Conservation (phyloP, 2,888 invertebrate genomes). For the Luperina nickerlii region DNA sequence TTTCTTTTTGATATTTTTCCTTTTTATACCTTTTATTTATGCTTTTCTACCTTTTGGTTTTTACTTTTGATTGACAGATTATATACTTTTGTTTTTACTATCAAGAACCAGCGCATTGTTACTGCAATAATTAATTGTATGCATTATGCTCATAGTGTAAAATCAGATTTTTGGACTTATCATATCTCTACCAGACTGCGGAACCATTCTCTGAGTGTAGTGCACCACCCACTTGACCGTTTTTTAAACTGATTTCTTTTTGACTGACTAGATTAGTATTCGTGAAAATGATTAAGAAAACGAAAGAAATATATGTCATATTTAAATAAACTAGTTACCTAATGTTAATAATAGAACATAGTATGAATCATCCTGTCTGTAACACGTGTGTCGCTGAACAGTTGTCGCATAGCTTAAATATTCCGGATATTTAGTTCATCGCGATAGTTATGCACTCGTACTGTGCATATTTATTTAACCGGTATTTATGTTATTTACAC, state of each 20-base stretch:
- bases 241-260: slow-evolving; percentile 1
- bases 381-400: slow-evolving; percentile 21
- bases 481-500: slow-evolving; percentile 20
- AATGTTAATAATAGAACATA: background rate
- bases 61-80: too few species aligned
- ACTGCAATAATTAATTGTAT: too few species aligned
- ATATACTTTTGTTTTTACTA: too few species aligned
- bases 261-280: background rate
- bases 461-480: background rate
- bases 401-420: slow-evolving; percentile 11
- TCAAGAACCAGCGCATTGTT: too few species aligned
- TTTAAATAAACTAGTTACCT: background rate
- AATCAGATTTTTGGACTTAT: too few species aligned
- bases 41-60: too few species aligned
- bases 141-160: too few species aligned
- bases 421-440: slow-evolving; percentile 10
- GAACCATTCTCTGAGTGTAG: background rate
- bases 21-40: too few species aligned
- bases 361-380: slow-evolving; percentile 3
- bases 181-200: background rate
- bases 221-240: background rate
- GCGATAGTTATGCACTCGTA: background rate
- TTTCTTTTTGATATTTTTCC: too few species aligned
- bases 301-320: background rate
- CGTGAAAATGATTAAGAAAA: background rate